Base-by-base conservation (phyloP, 2,797 vertebrate genomes). In the Myripristis murdjan region DNA sequence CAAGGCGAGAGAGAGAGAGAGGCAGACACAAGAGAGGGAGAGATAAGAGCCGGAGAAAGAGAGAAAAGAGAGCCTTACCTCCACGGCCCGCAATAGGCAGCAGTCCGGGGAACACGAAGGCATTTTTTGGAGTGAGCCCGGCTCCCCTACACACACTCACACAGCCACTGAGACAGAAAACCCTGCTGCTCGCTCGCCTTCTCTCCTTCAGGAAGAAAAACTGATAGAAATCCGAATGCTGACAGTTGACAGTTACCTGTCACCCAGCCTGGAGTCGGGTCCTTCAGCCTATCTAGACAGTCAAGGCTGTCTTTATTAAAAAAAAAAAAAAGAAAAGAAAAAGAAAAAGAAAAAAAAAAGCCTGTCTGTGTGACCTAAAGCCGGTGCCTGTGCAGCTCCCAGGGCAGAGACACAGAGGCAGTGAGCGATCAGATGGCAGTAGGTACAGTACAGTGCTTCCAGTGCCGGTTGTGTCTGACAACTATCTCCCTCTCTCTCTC, bases 81-180 rank as follows among this genome's bases (percentile, higher is more conserved):
- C 95, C 71, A 93, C 92, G 44, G 95, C 91, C 91, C 77, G 94
- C 89, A 96, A 94, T 87, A 96, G 93, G 93, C 95, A 95, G 94
- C 96, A 96, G 91, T 95, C 93, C 33, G 95, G 93, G 89, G 96
- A 96, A 92, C 95, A 96, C 91, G 95, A 96, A 81, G 96, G 96
- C 95, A 97, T 96, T 96, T 79, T 92, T 88, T 91, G 93, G 94
- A 92, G 57, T 81, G 74, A 85, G 84, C 68, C 79, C 71, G 89
- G 83, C 91, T 94, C 90, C 89, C 64, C 67, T 76, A 84, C 82
- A 87, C 75, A 51, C 77, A 62, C 70, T 63, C 71, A 54, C 76
- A 73, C 81, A 82, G 72, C 73, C 64, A 57, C 53, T 59, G 44
- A 79, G 44, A 88, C 54, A 79, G 73, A 73, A 87, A 83, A 55